Percentiles rank a stretch among this genome's conserved stretches.
These are phyloP conservation scores for Neostethus bicornis DNA, from an alignment of 2,797 vertebrate genomes.

Conservation along the genomic window DNA sequence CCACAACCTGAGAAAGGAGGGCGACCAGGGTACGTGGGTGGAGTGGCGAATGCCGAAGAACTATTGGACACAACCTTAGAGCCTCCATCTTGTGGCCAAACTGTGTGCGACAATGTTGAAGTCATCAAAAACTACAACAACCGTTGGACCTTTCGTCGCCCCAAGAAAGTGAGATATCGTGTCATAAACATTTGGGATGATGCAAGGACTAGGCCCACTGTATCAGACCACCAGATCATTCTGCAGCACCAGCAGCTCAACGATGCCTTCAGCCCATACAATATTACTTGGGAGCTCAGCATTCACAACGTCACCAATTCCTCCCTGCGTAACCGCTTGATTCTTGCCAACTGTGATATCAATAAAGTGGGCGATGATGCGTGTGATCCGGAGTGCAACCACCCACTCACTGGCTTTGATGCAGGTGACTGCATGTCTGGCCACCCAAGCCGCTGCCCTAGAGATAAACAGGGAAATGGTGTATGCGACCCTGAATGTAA, in stretches of 20 bases:
- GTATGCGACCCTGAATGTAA: constrained; percentile 96
- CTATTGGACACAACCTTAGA: constrained; percentile 89
- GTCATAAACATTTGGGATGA: constrained; percentile 93
- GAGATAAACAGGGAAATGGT: constrained; percentile 88
- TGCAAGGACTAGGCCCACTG: constrained; percentile 82
- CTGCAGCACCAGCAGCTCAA: constrained; percentile 94
- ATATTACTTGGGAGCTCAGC: constrained; percentile 96
- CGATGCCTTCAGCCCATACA: constrained; percentile 90
- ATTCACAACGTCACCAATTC: constrained; percentile 92
- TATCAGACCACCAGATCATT: constrained; percentile 91
- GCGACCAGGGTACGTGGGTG: constrained; percentile 69
- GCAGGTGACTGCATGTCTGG: constrained; percentile 88
- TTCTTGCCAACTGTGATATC: constrained; percentile 96
- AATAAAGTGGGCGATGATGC: constrained; percentile 91
- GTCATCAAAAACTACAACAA: constrained; percentile 93
- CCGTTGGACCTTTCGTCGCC: constrained; percentile 86
- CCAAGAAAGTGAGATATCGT: constrained; percentile 91
- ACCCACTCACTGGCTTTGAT: constrained; percentile 91
- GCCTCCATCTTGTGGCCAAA: constrained; percentile 95
- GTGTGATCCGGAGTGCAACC: constrained; percentile 95
- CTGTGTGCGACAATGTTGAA: constrained; percentile 90
- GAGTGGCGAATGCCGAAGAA: constrained; percentile 74
- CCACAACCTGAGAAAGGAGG: constrained; percentile 81
- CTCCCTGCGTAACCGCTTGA: constrained; percentile 89
- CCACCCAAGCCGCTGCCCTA: constrained; percentile 79